phyloP scores from a whole-genome alignment of 2,888 invertebrate species.

The Apamea epomidion region DNA sequence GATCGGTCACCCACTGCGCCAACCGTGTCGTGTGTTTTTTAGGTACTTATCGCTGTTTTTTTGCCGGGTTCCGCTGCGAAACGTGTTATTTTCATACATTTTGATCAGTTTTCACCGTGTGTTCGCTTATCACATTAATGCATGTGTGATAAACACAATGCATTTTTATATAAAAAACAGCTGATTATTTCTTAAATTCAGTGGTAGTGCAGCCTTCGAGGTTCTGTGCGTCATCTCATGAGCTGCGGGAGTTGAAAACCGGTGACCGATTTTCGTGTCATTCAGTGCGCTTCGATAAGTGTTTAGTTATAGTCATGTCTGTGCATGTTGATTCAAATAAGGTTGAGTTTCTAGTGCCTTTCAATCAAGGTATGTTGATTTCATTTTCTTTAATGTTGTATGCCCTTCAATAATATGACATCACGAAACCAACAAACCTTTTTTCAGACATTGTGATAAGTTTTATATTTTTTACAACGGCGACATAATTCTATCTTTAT shows the following conservation, averaged over 20 bases:
- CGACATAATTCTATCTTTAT: neutral
- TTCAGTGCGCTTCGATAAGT: conserved; percentile 29
- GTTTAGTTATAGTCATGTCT: conserved; percentile 37
- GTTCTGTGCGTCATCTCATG: conserved; percentile 29
- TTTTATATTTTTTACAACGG: neutral
- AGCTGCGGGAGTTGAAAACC: conserved; percentile 10
- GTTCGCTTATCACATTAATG: no score
- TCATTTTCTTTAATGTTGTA: neutral
- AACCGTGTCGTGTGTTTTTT: no score
- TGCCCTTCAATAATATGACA: no score
- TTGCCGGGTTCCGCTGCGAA: no score
- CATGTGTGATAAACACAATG: conserved; percentile 6
- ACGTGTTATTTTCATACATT: no score
- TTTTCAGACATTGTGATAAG: no score
- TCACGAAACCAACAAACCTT: neutral
- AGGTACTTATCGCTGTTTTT: no score
- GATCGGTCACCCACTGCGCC: no score
- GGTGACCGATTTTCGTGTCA: conserved; percentile 24
- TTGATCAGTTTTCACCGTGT: no score
- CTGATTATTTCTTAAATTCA: neutral
- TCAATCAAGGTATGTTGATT: conserved; percentile 24
- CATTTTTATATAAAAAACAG: neutral
- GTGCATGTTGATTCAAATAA: conserved; percentile 1
- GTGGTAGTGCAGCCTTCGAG: conserved; percentile 21
- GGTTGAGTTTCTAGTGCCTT: conserved; percentile 6